phyloP scores from a whole-genome alignment of 92 coral and sea anemone genomes.

The Palythoa caribaeorum region DNA sequence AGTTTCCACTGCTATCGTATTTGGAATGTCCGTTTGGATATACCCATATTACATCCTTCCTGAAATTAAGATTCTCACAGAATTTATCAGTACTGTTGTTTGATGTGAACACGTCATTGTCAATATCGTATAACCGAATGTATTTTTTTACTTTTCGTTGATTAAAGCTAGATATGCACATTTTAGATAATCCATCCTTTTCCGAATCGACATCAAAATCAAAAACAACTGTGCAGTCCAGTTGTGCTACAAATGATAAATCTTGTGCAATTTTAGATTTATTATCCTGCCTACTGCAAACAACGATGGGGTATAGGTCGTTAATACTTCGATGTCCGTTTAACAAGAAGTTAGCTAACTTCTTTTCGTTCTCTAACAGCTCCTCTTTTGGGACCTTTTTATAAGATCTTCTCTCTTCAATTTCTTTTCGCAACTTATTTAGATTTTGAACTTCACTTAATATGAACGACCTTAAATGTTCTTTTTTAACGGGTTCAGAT shows the following conservation, averaged over 20 bases:
- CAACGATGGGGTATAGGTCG: conserved; percentile 25
- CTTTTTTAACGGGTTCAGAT: conserved; percentile 27
- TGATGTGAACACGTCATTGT: conserved; percentile 37
- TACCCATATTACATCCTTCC: conserved; percentile 35
- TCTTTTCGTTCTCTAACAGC: conserved; percentile 26
- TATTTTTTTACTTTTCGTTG: conserved; percentile 27
- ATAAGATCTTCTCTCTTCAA: conserved; percentile 20
- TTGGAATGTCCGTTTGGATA: conserved; percentile 49
- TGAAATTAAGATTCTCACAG: conserved; percentile 39
- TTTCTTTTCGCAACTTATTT: background rate
- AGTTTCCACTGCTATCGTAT: conserved; percentile 26
- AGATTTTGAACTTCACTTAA: background rate
- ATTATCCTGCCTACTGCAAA: conserved; percentile 38
- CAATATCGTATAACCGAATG: conserved; percentile 36
- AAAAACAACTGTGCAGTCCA: conserved; percentile 35
- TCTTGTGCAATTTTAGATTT: conserved; percentile 10
- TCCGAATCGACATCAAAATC: conserved; percentile 46
- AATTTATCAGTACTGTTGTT: conserved; percentile 17
- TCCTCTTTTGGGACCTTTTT: conserved; percentile 14
- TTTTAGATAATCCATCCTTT: conserved; percentile 29
- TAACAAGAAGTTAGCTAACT: conserved; percentile 28
- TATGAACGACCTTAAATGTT: background rate
- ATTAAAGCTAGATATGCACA: conserved; percentile 19
- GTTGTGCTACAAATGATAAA: conserved; percentile 44
- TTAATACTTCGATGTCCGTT: conserved; percentile 34